A percentile compares a stretch with the other conserved stretches of the same genome.
phyloP scores from a whole-genome alignment of 2,888 invertebrate species.

The Drosophila kokeensis region DNA sequence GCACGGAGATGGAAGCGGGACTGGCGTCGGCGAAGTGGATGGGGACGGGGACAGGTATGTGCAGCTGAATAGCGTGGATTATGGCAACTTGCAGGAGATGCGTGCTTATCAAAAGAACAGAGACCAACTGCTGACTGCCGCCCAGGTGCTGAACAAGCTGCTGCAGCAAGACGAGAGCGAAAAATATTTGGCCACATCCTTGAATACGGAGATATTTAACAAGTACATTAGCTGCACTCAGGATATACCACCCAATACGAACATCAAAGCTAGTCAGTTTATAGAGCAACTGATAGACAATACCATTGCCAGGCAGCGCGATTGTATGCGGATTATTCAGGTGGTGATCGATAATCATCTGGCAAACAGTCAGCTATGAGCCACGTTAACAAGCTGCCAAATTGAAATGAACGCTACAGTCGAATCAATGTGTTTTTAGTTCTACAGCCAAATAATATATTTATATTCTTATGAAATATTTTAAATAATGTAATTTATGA shows the following conservation, averaged over 20 bases:
- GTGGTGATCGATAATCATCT: conserved; percentile 82
- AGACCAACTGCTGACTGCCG: conserved; percentile 76
- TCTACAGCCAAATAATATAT: conserved; percentile 8
- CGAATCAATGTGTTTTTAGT: conserved; percentile 25
- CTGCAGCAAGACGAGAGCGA: conserved; percentile 78
- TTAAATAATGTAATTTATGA: conserved; percentile 41
- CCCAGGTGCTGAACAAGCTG: conserved; percentile 76
- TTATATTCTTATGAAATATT: conserved; percentile 29
- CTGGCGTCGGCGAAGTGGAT: conserved; percentile 7
- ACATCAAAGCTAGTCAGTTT: conserved; percentile 80
- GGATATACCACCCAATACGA: conserved; percentile 83
- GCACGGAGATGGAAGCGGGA: conserved; percentile 30
- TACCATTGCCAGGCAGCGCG: conserved; percentile 81
- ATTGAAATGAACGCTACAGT: background rate
- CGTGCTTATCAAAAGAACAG: conserved; percentile 82
- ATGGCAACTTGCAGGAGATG: conserved; percentile 81
- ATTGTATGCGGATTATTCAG: conserved; percentile 82
- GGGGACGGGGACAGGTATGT: conserved; percentile 64
- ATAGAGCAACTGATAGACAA: conserved; percentile 83
- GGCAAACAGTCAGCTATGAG: conserved; percentile 73
- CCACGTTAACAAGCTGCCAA: background rate
- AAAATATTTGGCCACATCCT: conserved; percentile 78
- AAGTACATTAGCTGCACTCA: conserved; percentile 84
- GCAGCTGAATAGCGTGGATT: conserved; percentile 79
- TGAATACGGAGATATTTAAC: conserved; percentile 83